A percentile compares a stretch with the other conserved stretches of the same genome.
phyloP scores from a whole-genome alignment of 2,113 vertebrate genomes.

The Toxotes chatareus region DNA sequence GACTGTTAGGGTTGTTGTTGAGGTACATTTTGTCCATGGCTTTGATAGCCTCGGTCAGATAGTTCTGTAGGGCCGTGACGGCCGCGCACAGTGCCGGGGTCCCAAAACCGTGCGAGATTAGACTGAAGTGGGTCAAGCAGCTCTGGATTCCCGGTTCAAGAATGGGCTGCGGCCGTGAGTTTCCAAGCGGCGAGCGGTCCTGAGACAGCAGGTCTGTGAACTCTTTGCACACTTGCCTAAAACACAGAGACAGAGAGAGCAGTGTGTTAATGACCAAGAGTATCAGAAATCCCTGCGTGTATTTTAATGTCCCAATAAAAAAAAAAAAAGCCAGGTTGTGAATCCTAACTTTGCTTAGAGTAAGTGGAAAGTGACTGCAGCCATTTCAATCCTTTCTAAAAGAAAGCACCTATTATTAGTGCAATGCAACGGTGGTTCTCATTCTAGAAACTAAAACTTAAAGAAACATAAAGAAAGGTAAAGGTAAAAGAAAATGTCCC shows the following conservation, averaged over 20 bases:
- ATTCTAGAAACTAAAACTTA: constrained; percentile 35
- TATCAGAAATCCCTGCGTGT: constrained; percentile 25
- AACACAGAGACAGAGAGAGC: constrained; percentile 64
- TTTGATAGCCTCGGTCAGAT: constrained; percentile 99
- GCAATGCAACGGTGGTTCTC: background rate
- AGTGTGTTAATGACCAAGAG: constrained; percentile 56
- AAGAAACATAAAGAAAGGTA: too few species aligned
- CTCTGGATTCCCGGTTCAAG: constrained; percentile 99
- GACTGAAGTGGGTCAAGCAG: constrained; percentile 99
- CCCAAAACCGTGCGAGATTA: constrained; percentile 99
- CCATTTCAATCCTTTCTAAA: background rate
- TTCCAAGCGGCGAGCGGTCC: constrained; percentile 98
- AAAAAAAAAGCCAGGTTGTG: constrained; percentile 9
- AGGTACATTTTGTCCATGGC: constrained; percentile 99
- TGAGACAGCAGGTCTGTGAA: constrained; percentile 99
- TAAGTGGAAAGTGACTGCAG: background rate
- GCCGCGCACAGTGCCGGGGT: constrained; percentile 98
- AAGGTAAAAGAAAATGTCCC: constrained; percentile 32
- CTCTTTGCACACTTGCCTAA: constrained; percentile 99
- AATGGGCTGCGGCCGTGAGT: constrained; percentile 97
- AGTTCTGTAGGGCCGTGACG: constrained; percentile 99
- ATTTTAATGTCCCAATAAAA: constrained; percentile 14
- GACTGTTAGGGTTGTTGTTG: constrained; percentile 98
- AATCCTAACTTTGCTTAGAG: constrained; percentile 1
- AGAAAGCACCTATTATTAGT: background rate